Base-by-base conservation (phyloP, 1,140 invertebrate genomes). In the Coenobita brevimanus region DNA sequence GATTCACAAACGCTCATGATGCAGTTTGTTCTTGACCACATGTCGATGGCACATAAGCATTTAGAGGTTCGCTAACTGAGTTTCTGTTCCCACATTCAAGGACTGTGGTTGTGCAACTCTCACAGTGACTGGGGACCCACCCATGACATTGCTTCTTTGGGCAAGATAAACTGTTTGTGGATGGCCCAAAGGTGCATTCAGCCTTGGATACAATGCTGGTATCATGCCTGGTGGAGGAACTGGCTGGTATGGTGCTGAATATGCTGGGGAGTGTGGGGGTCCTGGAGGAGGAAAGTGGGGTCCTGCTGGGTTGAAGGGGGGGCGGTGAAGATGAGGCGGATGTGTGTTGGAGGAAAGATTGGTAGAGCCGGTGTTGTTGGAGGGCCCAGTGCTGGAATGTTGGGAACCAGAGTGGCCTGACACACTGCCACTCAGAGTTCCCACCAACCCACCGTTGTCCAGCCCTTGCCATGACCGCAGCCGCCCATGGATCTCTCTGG, bases 401-500 rank as follows among this genome's bases (percentile, higher is more conserved):
- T 94, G 93, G 80, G 90, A 91, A 27, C 90, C 90, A 33, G 89
- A 90, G 81, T 92, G 87, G 17, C 90, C 90, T 27, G 90, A 90
- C 43, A 91, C 88, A 81, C 91, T 91, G 27, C 91, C 91, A 60
- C 86, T 82, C 46, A 89, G 62, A 24, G 88, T 89, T 67, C 84
- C 89, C 50, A 87, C 88, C 76, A 88, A 79, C n/a, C 83, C 85
- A 43, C 86, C 89, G 78, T 83, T 88, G 50, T 81, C 91, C 85
- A 91, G 86, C 41, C 91, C 89, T 57, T 92, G 91, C 96, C 96
- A 97, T 27, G 95, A 94, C 79, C 95, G 94, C 13, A 98, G 92
- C 27, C 96, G 93, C 88, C 95, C 94, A 89, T 96, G 95, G 71
- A 98, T 96, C 91, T 97, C 95, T 67, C 90, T 90, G 83, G 4